Conservation (phyloP, 1,140 invertebrate genomes). For the Caenorhabditis latens region DNA sequence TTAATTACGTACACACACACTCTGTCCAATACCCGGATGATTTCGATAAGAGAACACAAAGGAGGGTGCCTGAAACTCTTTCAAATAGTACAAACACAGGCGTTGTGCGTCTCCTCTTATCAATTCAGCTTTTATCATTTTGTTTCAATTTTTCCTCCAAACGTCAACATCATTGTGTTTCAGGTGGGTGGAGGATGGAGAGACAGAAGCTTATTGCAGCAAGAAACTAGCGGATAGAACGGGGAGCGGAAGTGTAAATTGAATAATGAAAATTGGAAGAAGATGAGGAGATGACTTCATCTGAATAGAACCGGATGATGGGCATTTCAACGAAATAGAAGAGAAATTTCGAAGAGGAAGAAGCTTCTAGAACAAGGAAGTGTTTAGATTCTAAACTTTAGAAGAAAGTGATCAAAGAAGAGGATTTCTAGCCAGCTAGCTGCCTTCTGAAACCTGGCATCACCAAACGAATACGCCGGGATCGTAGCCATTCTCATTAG, state of each 20-base stretch:
- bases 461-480: too few relatives aligned
- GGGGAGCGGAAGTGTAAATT: slow-evolving; percentile 7
- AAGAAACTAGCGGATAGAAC: not conserved
- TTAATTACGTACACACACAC: slow-evolving; percentile 5
- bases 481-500: too few relatives aligned
- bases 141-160: slow-evolving; percentile 1
- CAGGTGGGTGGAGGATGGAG: not conserved
- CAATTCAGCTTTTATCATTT: slow-evolving; percentile 11
- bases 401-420: not conserved
- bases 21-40: slow-evolving; percentile 1
- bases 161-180: not conserved
- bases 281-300: slow-evolving; percentile 5
- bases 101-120: not conserved
- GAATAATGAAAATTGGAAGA: slow-evolving; percentile 35
- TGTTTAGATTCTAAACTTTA: not conserved
- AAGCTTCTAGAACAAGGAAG: slow-evolving; percentile 12
- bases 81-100: slow-evolving; percentile 27
- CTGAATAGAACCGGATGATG: not conserved
- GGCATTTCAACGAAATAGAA: slow-evolving; percentile 30
- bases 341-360: slow-evolving; percentile 3
- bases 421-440: too few relatives aligned
- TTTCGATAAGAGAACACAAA: slow-evolving; percentile 37
- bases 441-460: too few relatives aligned
- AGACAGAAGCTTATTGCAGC: slow-evolving; percentile 24
- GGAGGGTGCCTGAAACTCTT: not conserved